These are phyloP conservation scores for Symphodus melops DNA, from an alignment of 2,113 vertebrate species.

Conservation along the genomic window DNA sequence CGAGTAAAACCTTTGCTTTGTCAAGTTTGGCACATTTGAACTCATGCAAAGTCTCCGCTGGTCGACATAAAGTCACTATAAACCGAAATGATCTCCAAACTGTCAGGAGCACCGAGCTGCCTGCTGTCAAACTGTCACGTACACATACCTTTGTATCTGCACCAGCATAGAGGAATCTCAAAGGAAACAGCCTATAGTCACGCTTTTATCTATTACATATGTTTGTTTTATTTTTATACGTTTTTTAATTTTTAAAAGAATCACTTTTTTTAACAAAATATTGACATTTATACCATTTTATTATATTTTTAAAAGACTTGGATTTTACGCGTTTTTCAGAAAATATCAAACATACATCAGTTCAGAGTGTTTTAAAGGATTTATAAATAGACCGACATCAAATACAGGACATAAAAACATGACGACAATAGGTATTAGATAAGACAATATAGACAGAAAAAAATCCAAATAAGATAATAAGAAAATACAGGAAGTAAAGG, in stretches of 20 bases:
- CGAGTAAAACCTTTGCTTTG: not conserved
- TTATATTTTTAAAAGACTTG: no score
- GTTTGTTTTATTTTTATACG: not conserved
- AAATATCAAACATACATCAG: no score
- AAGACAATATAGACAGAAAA: no score
- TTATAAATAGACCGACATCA: no score
- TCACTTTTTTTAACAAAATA: no score
- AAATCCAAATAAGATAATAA: no score
- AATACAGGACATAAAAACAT: no score
- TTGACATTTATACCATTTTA: no score
- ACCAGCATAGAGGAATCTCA: not conserved
- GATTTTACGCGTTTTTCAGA: no score
- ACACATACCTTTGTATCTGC: not conserved
- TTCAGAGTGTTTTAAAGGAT: no score
- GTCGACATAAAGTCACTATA: not conserved
- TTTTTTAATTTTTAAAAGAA: not conserved
- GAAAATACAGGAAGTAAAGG: no score
- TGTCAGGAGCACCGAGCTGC: slow-evolving; percentile 1
- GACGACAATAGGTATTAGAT: no score
- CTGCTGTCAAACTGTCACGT: slow-evolving; percentile 5
- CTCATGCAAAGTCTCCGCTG: not conserved
- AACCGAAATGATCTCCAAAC: not conserved
- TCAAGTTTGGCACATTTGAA: not conserved
- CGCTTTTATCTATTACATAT: not conserved
- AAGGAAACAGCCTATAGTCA: not conserved